Conservation (phyloP, 2,888 invertebrate species). For the Allolobophora icterica region DNA sequence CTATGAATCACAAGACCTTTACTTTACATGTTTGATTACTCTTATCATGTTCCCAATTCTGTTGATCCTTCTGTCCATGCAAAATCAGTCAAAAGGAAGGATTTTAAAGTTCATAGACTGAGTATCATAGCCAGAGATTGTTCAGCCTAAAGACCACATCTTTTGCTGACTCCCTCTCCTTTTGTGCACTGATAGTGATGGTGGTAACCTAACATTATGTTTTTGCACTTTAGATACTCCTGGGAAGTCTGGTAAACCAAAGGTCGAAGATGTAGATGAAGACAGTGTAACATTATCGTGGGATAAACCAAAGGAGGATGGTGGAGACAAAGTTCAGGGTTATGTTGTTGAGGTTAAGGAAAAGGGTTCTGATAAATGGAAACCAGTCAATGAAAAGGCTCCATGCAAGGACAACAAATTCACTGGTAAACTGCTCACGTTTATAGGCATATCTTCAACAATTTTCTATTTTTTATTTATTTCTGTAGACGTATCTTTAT, state of each 20-base stretch:
- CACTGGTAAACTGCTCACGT: constrained; percentile 43
- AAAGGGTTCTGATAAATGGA: constrained; percentile 73
- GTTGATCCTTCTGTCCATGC: too few species aligned
- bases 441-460: neutral
- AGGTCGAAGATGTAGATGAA: constrained; percentile 86
- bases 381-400: constrained; percentile 71
- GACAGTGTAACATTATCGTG: constrained; percentile 88
- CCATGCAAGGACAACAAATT: constrained; percentile 85
- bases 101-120: too few species aligned
- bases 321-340: constrained; percentile 88
- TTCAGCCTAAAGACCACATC: neutral
- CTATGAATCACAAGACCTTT: too few species aligned
- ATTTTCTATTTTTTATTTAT: neutral
- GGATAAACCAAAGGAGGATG: constrained; percentile 87
- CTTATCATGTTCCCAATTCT: too few species aligned
- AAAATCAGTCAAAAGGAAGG: too few species aligned
- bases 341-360: constrained; percentile 75
- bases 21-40: too few species aligned
- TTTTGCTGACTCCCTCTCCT: neutral
- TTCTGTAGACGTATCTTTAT: neutral
- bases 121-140: too few species aligned
- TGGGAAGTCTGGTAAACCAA: constrained; percentile 86
- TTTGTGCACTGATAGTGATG: neutral
- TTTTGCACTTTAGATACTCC: constrained; percentile 68
- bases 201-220: neutral